Percentiles rank a stretch among this genome's conserved stretches.
Evolutionary conservation across 2,888 invertebrate genomes (phyloP).

Genomic region (Plebejus argus): DNA sequence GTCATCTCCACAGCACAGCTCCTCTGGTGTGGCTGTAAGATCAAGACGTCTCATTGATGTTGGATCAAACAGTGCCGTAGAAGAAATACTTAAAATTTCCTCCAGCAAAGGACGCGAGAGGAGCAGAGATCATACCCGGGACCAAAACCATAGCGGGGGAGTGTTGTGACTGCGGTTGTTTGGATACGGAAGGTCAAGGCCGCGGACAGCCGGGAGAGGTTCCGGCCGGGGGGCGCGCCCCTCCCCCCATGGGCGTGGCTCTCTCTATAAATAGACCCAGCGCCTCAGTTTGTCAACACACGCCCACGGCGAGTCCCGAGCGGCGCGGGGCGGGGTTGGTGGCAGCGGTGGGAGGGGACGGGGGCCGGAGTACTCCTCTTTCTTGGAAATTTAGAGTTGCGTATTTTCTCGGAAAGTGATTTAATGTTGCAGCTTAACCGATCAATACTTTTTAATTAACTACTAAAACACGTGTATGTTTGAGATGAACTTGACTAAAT

Average conservation of each 20-base stretch:
- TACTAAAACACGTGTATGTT: slow-evolving; percentile 1
- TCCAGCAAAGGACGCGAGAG: background rate
- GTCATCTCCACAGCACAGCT: background rate
- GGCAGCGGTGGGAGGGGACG: slow-evolving; percentile 23
- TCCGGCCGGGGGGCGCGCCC: slow-evolving; percentile 43
- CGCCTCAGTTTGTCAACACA: slow-evolving; percentile 77
- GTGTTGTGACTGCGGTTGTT: slow-evolving; percentile 79
- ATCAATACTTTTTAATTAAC: background rate
- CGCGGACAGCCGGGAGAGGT: slow-evolving; percentile 51
- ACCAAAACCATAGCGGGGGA: slow-evolving; percentile 33
- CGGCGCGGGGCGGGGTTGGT: slow-evolving; percentile 23
- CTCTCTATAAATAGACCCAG: slow-evolving; percentile 66
- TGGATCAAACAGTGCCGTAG: background rate
- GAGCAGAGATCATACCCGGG: background rate
- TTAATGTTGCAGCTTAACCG: slow-evolving; percentile 18
- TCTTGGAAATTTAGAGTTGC: slow-evolving; percentile 26
- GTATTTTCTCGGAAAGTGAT: background rate
- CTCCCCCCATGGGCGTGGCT: slow-evolving; percentile 46
- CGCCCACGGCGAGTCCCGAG: slow-evolving; percentile 59
- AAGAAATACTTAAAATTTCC: background rate
- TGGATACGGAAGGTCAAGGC: slow-evolving; percentile 77
- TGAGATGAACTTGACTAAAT: background rate
- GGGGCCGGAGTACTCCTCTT: slow-evolving; percentile 2
- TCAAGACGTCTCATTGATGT: background rate
- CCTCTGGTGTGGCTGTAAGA: background rate